Conservation (phyloP, 2,113 vertebrate genomes). For the Xenopus laevis region DNA sequence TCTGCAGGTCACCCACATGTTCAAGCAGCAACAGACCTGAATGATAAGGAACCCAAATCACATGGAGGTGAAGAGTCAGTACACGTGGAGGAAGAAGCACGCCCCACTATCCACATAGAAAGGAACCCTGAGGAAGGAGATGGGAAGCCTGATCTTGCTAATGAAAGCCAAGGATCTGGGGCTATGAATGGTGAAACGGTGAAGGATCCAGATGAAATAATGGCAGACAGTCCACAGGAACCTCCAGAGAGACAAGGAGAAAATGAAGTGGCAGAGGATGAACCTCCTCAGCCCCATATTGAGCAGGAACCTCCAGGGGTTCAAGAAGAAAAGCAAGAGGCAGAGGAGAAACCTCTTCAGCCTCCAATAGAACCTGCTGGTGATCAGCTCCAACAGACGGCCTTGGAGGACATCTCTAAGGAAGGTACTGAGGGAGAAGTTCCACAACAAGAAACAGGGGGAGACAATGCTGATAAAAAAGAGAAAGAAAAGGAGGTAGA, state of each 20-base stretch:
- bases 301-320: too few species aligned
- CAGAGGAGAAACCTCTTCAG: too few species aligned
- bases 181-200: background rate
- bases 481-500: conserved; percentile 5
- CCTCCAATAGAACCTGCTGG: background rate
- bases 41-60: too few species aligned
- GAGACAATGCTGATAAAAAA: conserved; percentile 8
- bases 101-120: background rate
- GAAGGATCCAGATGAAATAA: background rate
- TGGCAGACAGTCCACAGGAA: too few species aligned
- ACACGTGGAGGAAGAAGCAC: background rate
- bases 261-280: too few species aligned
- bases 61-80: background rate
- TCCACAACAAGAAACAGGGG: background rate
- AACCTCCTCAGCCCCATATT: background rate
- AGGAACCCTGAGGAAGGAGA: background rate
- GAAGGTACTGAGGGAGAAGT: background rate
- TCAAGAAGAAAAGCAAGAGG: too few species aligned
- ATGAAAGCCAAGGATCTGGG: background rate
- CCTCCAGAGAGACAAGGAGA: too few species aligned
- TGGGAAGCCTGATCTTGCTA: background rate
- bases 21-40: too few species aligned
- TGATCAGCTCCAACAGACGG: background rate
- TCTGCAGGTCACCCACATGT: conserved; percentile 12
- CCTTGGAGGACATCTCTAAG: too few species aligned